Evolutionary conservation across 2,113 vertebrate genomes (phyloP).

Genomic region (Catharus fuscescens): DNA sequence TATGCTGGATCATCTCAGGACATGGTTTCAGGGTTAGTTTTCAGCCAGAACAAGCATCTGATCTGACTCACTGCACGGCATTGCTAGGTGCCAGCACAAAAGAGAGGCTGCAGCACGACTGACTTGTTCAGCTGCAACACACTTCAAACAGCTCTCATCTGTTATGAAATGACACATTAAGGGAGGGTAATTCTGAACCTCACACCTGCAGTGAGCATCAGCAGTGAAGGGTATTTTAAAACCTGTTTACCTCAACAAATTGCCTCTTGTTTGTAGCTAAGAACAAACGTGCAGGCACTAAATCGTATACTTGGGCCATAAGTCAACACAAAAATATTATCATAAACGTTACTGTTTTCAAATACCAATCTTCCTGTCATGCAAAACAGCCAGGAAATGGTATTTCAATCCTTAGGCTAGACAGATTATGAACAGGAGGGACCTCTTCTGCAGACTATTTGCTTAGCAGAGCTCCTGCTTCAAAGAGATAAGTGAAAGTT

Average conservation of each 20-base stretch:
- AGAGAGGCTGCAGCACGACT: background rate
- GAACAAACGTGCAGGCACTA: background rate
- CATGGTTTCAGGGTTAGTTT: slow-evolving; percentile 54
- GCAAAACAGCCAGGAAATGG: background rate
- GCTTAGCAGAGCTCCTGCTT: background rate
- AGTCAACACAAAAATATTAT: background rate
- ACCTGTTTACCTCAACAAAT: background rate
- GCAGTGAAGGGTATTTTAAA: background rate
- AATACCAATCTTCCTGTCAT: background rate
- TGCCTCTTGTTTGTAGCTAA: background rate
- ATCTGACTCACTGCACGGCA: background rate
- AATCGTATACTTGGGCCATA: background rate
- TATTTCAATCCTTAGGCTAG: background rate
- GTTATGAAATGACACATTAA: slow-evolving; percentile 2
- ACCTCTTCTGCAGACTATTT: background rate
- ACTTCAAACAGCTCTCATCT: background rate
- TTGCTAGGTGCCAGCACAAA: background rate
- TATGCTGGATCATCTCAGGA: background rate
- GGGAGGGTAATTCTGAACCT: background rate
- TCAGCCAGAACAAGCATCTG: slow-evolving; percentile 20
- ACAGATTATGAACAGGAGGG: background rate
- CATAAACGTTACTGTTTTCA: slow-evolving; percentile 14
- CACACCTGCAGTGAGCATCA: slow-evolving; percentile 13
- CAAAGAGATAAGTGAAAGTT: background rate
- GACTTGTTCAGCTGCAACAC: slow-evolving; percentile 15